Base-by-base conservation (phyloP, 37 sponge, comb jelly and placozoan genomes). In the Beroe forskalii region DNA sequence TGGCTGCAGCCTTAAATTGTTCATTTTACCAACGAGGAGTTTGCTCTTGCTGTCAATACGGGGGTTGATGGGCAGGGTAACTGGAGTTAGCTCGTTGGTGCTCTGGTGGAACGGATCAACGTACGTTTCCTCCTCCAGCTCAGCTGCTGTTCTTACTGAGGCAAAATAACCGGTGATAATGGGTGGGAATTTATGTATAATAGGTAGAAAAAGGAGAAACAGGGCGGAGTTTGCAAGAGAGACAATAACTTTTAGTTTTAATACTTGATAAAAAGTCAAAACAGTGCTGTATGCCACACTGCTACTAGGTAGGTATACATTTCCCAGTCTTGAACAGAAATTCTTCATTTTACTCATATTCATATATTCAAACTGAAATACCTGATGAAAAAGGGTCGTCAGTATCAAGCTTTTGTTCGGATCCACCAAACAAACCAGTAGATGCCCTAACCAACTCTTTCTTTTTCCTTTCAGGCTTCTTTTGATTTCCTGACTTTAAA, bases 11-110 rank as follows among this genome's bases (percentile, higher is more conserved):
- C 55, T 48, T 48, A 12, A 48, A 48, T 6, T 48, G 6, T 48
- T 48, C 55, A 48, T 48, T 36, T 9, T 6, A 72, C 55, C n/a
- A 28, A 80, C 86, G 0, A 37, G 35, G 3, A 80, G 86, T 80
- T 80, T 80, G 55, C 86, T 80, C 27, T 80, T 80, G 86, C 86
- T 44, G 4, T 80, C 86, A 9, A 80, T 80, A 2, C 86, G 40
- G 14, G 86, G 86, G 86, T 80, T 80, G 24, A 80, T 80, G 9
- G 86, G 86, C n/a, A 80, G 30, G 0, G 86, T 80, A 8, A 80
- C 86, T 40, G 86, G 86, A 44, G 86, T 80, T 37, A 80, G 31
- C 27, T 80, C 86, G 31, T 80, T 41, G 8, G 55, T 80, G 31
- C 86, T 80, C 55, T 80, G 55, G 30, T n/a, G 86, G 55, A 80